Conservation (phyloP, 2,797 vertebrate species). For the Picus viridis region DNA sequence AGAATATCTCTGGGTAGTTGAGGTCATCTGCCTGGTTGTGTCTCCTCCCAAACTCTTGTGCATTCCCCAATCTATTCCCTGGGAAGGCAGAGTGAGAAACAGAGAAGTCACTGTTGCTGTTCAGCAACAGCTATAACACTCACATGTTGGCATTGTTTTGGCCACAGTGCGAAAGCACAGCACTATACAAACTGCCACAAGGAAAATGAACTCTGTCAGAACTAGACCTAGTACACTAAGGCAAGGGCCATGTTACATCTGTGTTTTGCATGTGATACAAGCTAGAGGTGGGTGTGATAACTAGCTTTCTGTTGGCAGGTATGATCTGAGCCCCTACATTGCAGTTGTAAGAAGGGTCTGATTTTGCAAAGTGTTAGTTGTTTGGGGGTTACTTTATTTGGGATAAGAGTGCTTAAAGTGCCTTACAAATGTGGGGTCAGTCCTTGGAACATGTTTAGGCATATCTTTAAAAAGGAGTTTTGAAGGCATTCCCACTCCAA, state of each 20-base stretch:
- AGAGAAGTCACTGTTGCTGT: neutral
- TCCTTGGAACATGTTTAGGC: neutral
- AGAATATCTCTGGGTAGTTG: neutral
- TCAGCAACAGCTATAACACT: neutral
- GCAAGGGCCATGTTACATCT: neutral
- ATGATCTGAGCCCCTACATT: neutral
- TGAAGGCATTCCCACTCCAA: neutral
- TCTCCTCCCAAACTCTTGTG: neutral
- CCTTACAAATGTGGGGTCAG: neutral
- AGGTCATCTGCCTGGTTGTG: neutral
- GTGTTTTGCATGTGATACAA: neutral
- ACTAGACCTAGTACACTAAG: neutral
- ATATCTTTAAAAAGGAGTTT: neutral
- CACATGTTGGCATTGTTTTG: neutral
- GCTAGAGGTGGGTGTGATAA: neutral
- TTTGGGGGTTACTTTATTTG: neutral
- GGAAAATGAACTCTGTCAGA: neutral
- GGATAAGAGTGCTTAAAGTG: neutral
- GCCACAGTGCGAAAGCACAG: neutral
- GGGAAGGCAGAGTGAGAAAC: neutral
- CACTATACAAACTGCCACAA: neutral
- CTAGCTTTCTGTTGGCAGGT: neutral
- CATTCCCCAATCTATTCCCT: rapidly evolving
- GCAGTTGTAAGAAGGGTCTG: neutral
- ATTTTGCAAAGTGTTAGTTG: neutral